These are phyloP conservation scores for Lordiphosa mommai DNA, from an alignment of 1,140 invertebrate genomes.

Conservation along the genomic window DNA sequence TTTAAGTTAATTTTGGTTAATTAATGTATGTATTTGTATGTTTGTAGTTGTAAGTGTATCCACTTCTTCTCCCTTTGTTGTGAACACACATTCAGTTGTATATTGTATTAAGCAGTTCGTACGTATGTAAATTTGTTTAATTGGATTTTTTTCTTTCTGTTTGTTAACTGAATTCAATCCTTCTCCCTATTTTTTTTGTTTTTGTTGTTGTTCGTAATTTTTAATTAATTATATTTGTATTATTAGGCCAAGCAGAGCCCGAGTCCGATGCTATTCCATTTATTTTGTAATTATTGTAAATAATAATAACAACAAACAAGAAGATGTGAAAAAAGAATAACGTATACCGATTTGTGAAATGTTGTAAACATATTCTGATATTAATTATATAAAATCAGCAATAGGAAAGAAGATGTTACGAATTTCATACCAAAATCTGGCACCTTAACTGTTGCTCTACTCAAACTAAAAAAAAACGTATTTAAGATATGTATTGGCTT, in stretches of 20 bases:
- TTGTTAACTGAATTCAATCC: conserved; percentile 7
- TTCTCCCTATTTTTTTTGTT: conserved; percentile 13
- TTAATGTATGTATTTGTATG: conserved; percentile 15
- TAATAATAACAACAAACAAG: conserved; percentile 38
- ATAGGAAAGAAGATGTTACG: conserved; percentile 40
- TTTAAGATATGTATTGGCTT: conserved; percentile 45
- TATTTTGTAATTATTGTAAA: conserved; percentile 61
- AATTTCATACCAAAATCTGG: conserved; percentile 47
- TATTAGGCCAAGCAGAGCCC: conserved; percentile 34
- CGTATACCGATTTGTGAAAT: conserved; percentile 24
- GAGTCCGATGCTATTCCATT: conserved; percentile 50
- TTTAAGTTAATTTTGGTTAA: conserved; percentile 52
- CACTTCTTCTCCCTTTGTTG: conserved; percentile 5
- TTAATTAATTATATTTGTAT: conserved; percentile 37
- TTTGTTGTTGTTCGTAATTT: conserved; percentile 59
- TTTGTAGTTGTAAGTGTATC: conserved; percentile 27
- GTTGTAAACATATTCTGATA: conserved; percentile 51
- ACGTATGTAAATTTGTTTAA: conserved; percentile 3
- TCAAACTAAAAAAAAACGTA: conserved; percentile 36
- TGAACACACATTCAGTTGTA: conserved; percentile 4
- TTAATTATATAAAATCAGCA: conserved; percentile 47
- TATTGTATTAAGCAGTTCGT: conserved; percentile 1
- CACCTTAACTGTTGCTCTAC: conserved; percentile 30
- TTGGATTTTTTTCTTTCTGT: conserved; percentile 15
- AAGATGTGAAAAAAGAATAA: conserved; percentile 11